Base-by-base conservation (phyloP, 2,113 vertebrate species). In the Malaclemys terrapin region DNA sequence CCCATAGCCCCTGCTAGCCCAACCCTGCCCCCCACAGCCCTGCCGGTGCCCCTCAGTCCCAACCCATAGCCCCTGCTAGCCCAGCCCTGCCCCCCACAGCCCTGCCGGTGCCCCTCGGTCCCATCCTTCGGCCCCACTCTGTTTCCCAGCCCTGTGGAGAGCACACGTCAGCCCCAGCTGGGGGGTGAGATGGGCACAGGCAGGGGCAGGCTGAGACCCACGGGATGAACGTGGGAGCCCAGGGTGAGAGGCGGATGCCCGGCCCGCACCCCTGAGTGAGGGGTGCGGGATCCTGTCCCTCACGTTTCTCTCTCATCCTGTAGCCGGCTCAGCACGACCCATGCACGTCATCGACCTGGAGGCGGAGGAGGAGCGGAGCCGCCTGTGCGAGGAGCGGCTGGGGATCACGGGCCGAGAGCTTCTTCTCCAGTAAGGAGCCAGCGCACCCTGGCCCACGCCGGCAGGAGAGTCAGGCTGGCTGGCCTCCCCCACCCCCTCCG, bases 321-420 rank as follows among this genome's bases (percentile, higher is more conserved):
- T 87, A 98, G 98, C 98, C 2, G 99, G 98, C 54, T 93, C 97
- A 0, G 95, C 98, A 0, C 98, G 99, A 31, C 85, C 99, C 83
- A 96, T 98, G 97, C 99, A 99, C 78, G 89, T 98, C 2, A 98
- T 99, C 82, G 99, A 99, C 89, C 97, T 98, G 75, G 98, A 98
- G 84, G 96, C 97, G 0, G 99, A 99, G 85, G 99, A 99, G 57
- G 99, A 99, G 84, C 98, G 99, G 94, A 98, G 98, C 19, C 98
- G 99, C 84, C 97, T 99, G 94, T 99, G 98, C 25, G 99, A 99
- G 10, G 99, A 99, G 54, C 99, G 99, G 93, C 98, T 99, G 97
- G 98, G 99, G 65, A 98, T 99, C 80, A 95, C 98, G 0, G 97
- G 99, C 38, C 94, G 99, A 10, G 99, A 99, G 82, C 98, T 99